phyloP scores from a whole-genome alignment of 1,140 invertebrate species.

The Drosophila albomicans region DNA sequence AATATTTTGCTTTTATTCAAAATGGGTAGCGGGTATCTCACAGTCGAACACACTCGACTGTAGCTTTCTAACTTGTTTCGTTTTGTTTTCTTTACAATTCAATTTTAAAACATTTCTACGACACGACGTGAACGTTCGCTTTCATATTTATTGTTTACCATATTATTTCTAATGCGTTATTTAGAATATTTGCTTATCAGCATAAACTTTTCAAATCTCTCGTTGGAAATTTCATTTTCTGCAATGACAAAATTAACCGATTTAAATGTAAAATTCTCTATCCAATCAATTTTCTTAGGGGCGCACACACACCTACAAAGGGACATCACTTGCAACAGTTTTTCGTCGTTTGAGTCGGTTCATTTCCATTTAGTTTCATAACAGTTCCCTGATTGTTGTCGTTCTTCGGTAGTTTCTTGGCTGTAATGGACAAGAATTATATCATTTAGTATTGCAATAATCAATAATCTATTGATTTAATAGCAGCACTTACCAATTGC shows the following conservation, averaged over 20 bases:
- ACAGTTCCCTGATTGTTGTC: slow-evolving; percentile 92
- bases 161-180: slow-evolving; percentile 53
- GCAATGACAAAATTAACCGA: slow-evolving; percentile 49
- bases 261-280: slow-evolving; percentile 38
- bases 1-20: too few relatives aligned
- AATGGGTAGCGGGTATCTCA: too few relatives aligned
- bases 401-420: slow-evolving; percentile 98
- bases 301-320: slow-evolving; percentile 75
- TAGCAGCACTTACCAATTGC: slow-evolving; percentile 94
- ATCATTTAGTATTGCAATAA: background rate
- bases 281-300: slow-evolving; percentile 30
- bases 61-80: too few relatives aligned
- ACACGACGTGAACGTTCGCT: slow-evolving; percentile 65
- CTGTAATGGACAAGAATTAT: slow-evolving; percentile 85
- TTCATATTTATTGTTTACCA: slow-evolving; percentile 29
- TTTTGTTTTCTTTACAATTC: slow-evolving; percentile 65
- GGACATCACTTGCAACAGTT: slow-evolving; percentile 97
- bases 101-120: slow-evolving; percentile 71
- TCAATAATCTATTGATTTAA: background rate
- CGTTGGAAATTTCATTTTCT: slow-evolving; percentile 85
- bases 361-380: slow-evolving; percentile 92
- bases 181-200: slow-evolving; percentile 69
- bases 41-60: too few relatives aligned
- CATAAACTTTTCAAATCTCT: slow-evolving; percentile 85
- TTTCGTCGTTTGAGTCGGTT: slow-evolving; percentile 92